phyloP scores from a whole-genome alignment of 2,113 vertebrate species.

The Apaloderma vittatum region DNA sequence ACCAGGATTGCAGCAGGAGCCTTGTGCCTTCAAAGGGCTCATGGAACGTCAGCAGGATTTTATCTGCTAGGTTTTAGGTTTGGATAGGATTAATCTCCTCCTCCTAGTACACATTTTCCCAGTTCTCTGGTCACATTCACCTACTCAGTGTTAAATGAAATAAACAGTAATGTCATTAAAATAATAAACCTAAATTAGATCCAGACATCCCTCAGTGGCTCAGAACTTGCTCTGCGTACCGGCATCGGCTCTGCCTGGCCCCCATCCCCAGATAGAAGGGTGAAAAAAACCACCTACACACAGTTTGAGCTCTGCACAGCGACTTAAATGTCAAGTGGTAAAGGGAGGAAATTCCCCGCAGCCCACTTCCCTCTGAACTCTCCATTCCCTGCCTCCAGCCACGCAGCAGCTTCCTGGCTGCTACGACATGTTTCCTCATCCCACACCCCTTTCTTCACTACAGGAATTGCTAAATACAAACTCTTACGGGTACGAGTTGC shows the following conservation, averaged over 20 bases:
- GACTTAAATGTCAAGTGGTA: conserved; percentile 42
- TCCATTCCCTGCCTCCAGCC: conserved; percentile 68
- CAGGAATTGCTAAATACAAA: conserved; percentile 28
- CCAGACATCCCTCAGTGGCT: conserved; percentile 2
- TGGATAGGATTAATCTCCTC: conserved; percentile 24
- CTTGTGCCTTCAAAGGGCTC: conserved; percentile 27
- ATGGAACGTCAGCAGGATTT: conserved; percentile 43
- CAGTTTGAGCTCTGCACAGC: background rate
- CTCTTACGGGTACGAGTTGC: background rate
- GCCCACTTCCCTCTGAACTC: conserved; percentile 69
- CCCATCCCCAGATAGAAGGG: background rate
- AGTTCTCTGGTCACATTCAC: conserved; percentile 18
- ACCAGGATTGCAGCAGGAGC: conserved; percentile 45
- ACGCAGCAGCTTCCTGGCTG: conserved; percentile 68
- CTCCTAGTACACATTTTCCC: background rate
- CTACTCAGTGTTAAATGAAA: conserved; percentile 47
- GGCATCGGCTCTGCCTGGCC: background rate
- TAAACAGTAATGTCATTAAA: conserved; percentile 64
- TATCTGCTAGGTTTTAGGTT: conserved; percentile 43
- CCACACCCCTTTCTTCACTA: background rate
- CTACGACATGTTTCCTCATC: conserved; percentile 44
- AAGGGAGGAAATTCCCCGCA: conserved; percentile 61
- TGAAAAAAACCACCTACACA: background rate
- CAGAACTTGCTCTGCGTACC: background rate
- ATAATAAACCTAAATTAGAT: conserved; percentile 59